phyloP scores from a whole-genome alignment of 1,140 invertebrate genomes.

The Hyposmocoma kahamanoa region DNA sequence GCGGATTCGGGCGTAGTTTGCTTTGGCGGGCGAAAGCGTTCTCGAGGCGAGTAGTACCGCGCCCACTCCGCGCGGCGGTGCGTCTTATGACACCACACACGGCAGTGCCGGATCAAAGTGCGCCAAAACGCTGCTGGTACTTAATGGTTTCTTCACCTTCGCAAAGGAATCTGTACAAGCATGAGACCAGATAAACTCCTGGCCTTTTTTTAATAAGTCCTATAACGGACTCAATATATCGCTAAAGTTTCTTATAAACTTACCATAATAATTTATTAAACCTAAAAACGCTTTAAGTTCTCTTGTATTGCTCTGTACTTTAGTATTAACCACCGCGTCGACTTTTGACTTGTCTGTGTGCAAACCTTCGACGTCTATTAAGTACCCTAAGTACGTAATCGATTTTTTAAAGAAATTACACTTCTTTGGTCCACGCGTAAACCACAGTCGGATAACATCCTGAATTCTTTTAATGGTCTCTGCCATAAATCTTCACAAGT shows the following conservation, averaged over 20 bases:
- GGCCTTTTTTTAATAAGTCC: conserved; percentile 22
- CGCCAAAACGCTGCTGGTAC: conserved; percentile 16
- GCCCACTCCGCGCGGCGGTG: conserved; percentile 42
- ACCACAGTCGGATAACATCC: conserved; percentile 1
- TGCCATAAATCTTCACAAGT: not conserved
- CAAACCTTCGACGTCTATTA: conserved; percentile 19
- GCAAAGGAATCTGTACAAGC: conserved; percentile 8
- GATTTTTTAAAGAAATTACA: conserved; percentile 8
- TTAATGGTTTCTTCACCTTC: not conserved
- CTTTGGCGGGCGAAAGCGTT: conserved; percentile 33
- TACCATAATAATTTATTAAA: conserved; percentile 17
- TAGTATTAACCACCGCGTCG: conserved; percentile 8
- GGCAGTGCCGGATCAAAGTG: conserved; percentile 40
- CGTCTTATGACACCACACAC: conserved; percentile 47
- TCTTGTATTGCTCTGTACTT: conserved; percentile 9
- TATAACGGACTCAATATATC: conserved; percentile 12
- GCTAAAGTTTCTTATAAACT: conserved; percentile 10
- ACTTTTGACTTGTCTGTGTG: conserved; percentile 14
- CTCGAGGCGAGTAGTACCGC: conserved; percentile 46
- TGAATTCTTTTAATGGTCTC: conserved; percentile 6
- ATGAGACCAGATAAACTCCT: conserved; percentile 19
- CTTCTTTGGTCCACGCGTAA: conserved; percentile 1
- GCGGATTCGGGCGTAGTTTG: conserved; percentile 60
- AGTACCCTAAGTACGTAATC: conserved; percentile 21
- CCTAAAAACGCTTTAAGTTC: conserved; percentile 19